A percentile compares a stretch with the other conserved stretches of the same genome.
phyloP scores from a whole-genome alignment of 2,797 vertebrate species.

The Myiotriccus ornatus region DNA sequence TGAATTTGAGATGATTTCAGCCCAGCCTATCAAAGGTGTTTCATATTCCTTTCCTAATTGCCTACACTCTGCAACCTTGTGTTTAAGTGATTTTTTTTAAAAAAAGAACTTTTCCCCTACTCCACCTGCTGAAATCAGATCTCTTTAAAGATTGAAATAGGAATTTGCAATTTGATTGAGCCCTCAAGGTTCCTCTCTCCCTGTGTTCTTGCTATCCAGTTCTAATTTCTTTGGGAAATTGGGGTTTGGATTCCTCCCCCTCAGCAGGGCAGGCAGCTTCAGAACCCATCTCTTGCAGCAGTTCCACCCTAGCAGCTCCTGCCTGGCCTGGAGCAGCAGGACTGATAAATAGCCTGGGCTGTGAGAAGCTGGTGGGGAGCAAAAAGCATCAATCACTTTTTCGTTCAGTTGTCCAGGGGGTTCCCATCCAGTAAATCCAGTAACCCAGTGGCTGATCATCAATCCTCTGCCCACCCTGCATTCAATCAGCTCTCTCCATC shows the following conservation, averaged over 20 bases:
- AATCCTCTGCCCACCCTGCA: not conserved
- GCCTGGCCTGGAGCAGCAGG: not conserved
- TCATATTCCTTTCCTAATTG: not conserved
- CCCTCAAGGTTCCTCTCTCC: not conserved
- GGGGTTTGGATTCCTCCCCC: accelerated
- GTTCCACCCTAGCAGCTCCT: not conserved
- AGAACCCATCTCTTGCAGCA: not conserved
- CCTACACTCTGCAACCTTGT: not conserved
- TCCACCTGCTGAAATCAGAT: not conserved
- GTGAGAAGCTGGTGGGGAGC: not conserved
- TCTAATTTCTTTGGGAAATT: not conserved
- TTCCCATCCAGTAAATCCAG: not conserved
- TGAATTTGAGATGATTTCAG: not conserved
- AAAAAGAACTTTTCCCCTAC: not conserved
- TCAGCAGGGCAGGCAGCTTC: not conserved
- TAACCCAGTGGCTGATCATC: not conserved
- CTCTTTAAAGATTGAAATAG: not conserved
- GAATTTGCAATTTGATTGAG: not conserved
- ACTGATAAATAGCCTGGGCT: not conserved
- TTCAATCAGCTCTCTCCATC: not conserved
- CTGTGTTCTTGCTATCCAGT: not conserved
- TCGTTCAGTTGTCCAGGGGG: not conserved
- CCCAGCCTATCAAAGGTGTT: not conserved
- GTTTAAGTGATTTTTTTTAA: not conserved
- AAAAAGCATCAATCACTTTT: not conserved